A percentile compares a stretch with the other conserved stretches of the same genome.
These are phyloP conservation scores for Ceraclea dissimilis DNA, from an alignment of 2,888 invertebrate genomes.

Conservation along the genomic window DNA sequence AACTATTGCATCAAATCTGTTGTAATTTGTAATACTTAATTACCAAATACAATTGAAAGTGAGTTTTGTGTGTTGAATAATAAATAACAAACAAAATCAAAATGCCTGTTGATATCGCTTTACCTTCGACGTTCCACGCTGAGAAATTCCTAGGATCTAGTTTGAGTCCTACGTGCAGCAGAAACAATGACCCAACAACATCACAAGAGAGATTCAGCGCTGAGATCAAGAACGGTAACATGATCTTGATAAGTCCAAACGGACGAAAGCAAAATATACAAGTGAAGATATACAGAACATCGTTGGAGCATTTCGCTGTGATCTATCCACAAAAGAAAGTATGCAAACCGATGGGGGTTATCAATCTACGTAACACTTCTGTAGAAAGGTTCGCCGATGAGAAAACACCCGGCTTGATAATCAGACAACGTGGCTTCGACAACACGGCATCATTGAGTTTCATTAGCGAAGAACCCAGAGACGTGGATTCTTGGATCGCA, in stretches of 20 bases:
- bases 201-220: constrained; percentile 27
- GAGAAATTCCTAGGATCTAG: constrained; percentile 20
- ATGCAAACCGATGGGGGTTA: constrained; percentile 53
- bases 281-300: constrained; percentile 56
- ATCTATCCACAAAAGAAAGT: constrained; percentile 58
- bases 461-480: constrained; percentile 48
- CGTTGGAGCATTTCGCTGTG: constrained; percentile 58
- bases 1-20: too few relatives aligned
- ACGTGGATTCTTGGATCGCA: constrained; percentile 52
- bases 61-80: too few relatives aligned
- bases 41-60: too few relatives aligned
- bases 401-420: constrained; percentile 40
- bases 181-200: constrained; percentile 2
- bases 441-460: constrained; percentile 53
- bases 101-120: constrained; percentile 25
- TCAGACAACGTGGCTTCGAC: constrained; percentile 57
- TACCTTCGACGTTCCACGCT: constrained; percentile 24
- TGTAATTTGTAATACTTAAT: too few relatives aligned
- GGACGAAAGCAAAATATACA: constrained; percentile 54
- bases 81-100: neutral
- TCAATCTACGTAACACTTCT: constrained; percentile 54
- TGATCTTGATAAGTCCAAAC: constrained; percentile 50
- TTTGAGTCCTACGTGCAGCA: constrained; percentile 16
- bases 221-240: constrained; percentile 56
- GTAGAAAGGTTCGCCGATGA: constrained; percentile 46